phyloP scores from a whole-genome alignment of 2,797 vertebrate genomes.

The Cossypha caffra region DNA sequence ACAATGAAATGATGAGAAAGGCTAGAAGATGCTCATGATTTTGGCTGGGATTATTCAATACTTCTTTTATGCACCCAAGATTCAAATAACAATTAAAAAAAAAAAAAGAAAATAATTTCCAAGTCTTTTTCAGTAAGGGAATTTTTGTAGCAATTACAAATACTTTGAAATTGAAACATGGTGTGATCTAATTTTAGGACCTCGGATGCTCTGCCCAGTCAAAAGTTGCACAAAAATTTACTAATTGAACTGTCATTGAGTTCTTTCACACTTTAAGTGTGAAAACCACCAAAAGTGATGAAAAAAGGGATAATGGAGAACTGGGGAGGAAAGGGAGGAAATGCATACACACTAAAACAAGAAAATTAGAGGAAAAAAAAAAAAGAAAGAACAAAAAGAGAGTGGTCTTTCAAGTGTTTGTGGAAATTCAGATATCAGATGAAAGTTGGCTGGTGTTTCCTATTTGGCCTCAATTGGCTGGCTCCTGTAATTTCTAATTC shows the following conservation, averaged over 20 bases:
- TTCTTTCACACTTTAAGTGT: not conserved
- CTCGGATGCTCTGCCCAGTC: not conserved
- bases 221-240: not conserved
- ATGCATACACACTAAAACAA: not conserved
- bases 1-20: not conserved
- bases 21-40: not conserved
- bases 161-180: not conserved
- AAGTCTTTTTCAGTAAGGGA: not conserved
- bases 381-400: not conserved
- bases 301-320: not conserved
- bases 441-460: not conserved
- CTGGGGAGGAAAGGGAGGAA: not conserved
- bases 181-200: not conserved
- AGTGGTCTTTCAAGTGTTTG: not conserved
- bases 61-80: not conserved
- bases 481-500: not conserved
- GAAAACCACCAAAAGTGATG: not conserved
- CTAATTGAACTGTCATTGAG: not conserved
- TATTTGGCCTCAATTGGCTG: not conserved
- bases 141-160: not conserved
- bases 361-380: not conserved
- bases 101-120: not conserved
- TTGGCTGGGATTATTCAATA: not conserved
- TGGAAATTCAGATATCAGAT: not conserved
- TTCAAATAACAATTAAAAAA: not conserved